Conservation (phyloP, 2,888 invertebrate genomes). For the Ceratothoa steindachneri region DNA sequence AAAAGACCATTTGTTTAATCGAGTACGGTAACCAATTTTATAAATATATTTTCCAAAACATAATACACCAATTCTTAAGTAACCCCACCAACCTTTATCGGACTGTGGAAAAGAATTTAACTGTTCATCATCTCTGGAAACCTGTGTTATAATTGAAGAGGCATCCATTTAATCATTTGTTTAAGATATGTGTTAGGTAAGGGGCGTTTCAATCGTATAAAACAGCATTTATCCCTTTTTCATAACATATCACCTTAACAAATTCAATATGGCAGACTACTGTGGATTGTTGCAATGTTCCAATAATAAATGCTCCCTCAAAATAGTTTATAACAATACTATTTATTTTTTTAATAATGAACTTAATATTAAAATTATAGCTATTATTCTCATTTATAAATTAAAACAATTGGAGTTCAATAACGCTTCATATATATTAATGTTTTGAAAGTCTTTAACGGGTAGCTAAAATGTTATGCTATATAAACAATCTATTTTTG, state of each 20-base stretch:
- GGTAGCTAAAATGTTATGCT: too few species aligned
- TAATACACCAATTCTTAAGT: too few species aligned
- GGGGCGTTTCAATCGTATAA: neutral
- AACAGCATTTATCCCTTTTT: conserved; percentile 10
- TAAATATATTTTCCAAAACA: too few species aligned
- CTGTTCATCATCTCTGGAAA: conserved; percentile 45
- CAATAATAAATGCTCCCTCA: neutral
- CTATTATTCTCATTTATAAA: too few species aligned
- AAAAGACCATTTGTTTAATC: too few species aligned
- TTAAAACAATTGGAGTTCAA: too few species aligned
- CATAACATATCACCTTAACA: neutral
- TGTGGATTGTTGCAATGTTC: neutral
- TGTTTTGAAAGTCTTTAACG: too few species aligned
- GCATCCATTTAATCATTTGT: conserved; percentile 48
- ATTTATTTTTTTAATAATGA: too few species aligned
- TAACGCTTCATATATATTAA: too few species aligned
- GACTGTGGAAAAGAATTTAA: conserved; percentile 41
- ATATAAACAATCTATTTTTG: neutral
- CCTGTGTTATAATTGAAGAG: conserved; percentile 47
- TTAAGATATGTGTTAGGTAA: conserved; percentile 17
- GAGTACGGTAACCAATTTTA: too few species aligned
- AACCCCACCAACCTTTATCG: conserved; percentile 39
- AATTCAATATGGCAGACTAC: conserved; percentile 10
- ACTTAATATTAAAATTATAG: too few species aligned
- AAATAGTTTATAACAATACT: too few species aligned